These are phyloP conservation scores for Oreochromis grahami DNA, from an alignment of 2,797 vertebrate species.

Conservation along the genomic window DNA sequence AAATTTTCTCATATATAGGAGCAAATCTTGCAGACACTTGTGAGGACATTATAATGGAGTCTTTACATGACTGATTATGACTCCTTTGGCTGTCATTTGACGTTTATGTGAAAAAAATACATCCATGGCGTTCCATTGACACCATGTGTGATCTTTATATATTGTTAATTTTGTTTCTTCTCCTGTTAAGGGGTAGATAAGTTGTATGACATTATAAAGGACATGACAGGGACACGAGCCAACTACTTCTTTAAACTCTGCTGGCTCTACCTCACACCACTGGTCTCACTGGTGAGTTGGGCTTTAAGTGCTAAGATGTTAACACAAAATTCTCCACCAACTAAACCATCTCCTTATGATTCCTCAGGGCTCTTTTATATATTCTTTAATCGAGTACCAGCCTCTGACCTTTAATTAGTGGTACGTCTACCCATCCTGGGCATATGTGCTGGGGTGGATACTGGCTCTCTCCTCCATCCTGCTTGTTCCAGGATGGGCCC, in stretches of 20 bases:
- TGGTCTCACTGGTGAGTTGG: constrained; percentile 79
- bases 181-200: constrained; percentile 74
- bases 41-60: background rate
- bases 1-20: background rate
- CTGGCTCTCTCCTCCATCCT: constrained; percentile 83
- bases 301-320: background rate
- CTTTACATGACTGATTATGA: background rate
- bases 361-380: constrained; percentile 75
- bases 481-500: constrained; percentile 71
- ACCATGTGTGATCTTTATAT: background rate
- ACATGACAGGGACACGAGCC: constrained; percentile 84
- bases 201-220: constrained; percentile 78
- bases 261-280: constrained; percentile 85
- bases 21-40: background rate
- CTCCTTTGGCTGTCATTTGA: background rate
- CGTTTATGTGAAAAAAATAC: background rate
- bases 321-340: background rate
- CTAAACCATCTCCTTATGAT: background rate
- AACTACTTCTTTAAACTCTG: constrained; percentile 84
- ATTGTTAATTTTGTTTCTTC: background rate
- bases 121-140: background rate
- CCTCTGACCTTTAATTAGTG: constrained; percentile 81
- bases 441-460: constrained; percentile 78
- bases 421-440: constrained; percentile 83
- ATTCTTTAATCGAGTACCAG: constrained; percentile 79